Evolutionary conservation across 2,113 vertebrate species (phyloP), one percentile per base, ranked within the genome.

Genomic region (Caracal caracal): DNA sequence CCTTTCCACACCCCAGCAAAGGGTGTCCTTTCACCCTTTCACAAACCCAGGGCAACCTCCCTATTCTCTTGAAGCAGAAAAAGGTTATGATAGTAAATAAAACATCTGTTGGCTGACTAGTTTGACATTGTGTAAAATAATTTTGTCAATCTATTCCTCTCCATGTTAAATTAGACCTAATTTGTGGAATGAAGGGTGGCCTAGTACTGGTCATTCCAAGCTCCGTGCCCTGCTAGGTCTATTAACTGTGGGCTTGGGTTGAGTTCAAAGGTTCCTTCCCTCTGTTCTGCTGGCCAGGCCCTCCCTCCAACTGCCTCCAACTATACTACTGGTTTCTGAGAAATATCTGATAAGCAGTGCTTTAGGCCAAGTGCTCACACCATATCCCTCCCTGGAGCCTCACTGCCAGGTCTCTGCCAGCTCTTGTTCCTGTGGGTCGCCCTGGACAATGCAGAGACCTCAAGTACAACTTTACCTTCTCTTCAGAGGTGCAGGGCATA

Each of bases 1-100:
- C 51, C 15, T 91, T 98, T 95, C 95, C 92, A 93, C 49, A 89
- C 73, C 97, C 43, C 19, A 70, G 78, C 78, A 40, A 0, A 59
- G 79, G 47, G 20, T 35, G 51, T 79, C 88, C 73, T 87, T 88
- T 70, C 5, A 61, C 59, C 73, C 24, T 33, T 59, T 82, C 89
- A 93, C 40, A 89, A 79, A 71, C 73, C 82, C 73, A 3, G 22
- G 73, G 43, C 81, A 86, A 43, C 47, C 30, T 73, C 59, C 53
- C 49, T 73, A 1, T 56, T 96, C 73, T 95, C 82, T 93, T 80
- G n/a, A 71, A 83, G 65, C 40, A 78, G 49, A 35, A 61, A 82
- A 82, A 88, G 43, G 28, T 88, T 80, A 30, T 73, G 15, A 59
- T 92, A 17, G 70, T 93, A 20, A 76, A 76, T 47, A 8, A 76